Evolutionary conservation across 2,113 vertebrate genomes (phyloP).

Genomic region (Willisornis vidua): DNA sequence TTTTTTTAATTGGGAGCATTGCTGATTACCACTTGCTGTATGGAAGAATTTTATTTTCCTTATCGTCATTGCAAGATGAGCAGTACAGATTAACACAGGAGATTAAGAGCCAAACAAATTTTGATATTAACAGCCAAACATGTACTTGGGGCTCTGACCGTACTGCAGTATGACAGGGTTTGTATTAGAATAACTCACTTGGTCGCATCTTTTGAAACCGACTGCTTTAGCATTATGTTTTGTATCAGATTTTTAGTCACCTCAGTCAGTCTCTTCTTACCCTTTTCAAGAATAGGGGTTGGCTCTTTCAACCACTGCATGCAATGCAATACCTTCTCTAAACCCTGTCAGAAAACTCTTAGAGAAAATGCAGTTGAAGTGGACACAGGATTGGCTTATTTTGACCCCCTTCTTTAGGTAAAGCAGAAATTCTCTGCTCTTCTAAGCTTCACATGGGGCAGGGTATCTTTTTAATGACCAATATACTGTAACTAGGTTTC

Average conservation of each 20-base stretch:
- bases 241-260: not conserved
- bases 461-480: rapidly evolving
- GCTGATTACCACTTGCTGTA: not conserved
- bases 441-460: not conserved
- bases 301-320: not conserved
- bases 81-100: not conserved
- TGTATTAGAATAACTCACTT: not conserved
- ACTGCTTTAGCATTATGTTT: not conserved
- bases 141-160: not conserved
- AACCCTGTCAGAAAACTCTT: not conserved
- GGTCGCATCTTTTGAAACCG: not conserved
- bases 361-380: not conserved
- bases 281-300: not conserved
- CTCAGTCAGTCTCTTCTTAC: not conserved
- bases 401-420: not conserved
- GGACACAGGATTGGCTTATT: not conserved
- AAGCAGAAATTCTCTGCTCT: not conserved
- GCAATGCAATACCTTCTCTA: not conserved
- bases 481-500: not conserved
- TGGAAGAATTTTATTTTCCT: not conserved
- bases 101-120: not conserved
- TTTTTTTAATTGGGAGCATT: not conserved
- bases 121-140: not conserved
- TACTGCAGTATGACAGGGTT: not conserved
- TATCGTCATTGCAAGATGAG: not conserved